Conservation (phyloP, 2,888 invertebrate genomes). For the Drosophila ustulata region DNA sequence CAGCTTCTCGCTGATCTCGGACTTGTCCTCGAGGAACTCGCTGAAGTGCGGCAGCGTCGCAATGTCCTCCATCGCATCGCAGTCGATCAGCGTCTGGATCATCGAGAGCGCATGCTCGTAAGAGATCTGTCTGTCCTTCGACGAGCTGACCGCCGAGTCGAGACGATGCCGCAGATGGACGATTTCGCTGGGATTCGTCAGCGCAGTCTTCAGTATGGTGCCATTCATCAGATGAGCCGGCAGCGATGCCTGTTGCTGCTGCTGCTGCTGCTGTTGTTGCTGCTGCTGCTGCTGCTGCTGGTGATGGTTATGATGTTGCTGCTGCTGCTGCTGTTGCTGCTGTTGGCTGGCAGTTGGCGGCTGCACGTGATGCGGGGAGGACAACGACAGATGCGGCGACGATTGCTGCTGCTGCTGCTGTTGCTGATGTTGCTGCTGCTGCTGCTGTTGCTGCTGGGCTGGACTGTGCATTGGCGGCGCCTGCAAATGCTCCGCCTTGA, state of each 20-base stretch:
- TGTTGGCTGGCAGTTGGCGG: slow-evolving; percentile 70
- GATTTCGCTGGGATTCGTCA: slow-evolving; percentile 97
- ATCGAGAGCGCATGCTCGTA: slow-evolving; percentile 94
- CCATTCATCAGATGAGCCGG: slow-evolving; percentile 95
- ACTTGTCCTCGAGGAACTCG: slow-evolving; percentile 95
- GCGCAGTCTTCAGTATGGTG: slow-evolving; percentile 96
- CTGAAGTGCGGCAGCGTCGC: slow-evolving; percentile 96
- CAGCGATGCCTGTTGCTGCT: slow-evolving; percentile 80
- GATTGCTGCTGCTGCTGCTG: slow-evolving; percentile 77
- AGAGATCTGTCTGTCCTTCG: slow-evolving; percentile 92
- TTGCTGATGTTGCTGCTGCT: slow-evolving; percentile 76
- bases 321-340: slow-evolving; percentile 74
- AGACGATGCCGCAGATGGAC: slow-evolving; percentile 94
- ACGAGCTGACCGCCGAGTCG: slow-evolving; percentile 95
- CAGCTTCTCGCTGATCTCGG: slow-evolving; percentile 95
- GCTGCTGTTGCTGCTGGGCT: slow-evolving; percentile 77
- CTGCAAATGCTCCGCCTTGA: slow-evolving; percentile 81
- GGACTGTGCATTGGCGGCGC: slow-evolving; percentile 78
- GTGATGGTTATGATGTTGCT: slow-evolving; percentile 77
- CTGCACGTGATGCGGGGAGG: slow-evolving; percentile 81
- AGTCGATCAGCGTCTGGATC: slow-evolving; percentile 97
- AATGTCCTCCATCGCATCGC: slow-evolving; percentile 98
- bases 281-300: slow-evolving; percentile 68
- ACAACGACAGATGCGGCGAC: slow-evolving; percentile 63
- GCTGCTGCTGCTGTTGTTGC: slow-evolving; percentile 52